Percentiles rank a stretch among this genome's conserved stretches.
These are phyloP conservation scores for Frankliniella fusca DNA, from an alignment of 2,888 invertebrate species.

Conservation along the genomic window DNA sequence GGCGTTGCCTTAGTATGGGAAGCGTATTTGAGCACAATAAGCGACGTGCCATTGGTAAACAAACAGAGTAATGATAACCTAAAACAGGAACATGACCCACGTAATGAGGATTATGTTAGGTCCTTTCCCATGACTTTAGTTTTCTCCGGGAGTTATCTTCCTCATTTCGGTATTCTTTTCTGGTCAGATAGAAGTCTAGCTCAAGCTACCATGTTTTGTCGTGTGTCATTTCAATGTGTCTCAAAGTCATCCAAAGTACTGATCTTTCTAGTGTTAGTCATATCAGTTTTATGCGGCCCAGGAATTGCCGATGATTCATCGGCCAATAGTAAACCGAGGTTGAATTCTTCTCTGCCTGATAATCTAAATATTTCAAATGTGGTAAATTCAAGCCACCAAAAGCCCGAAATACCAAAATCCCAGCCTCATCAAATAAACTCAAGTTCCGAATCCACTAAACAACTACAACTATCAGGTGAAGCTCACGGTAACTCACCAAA, in stretches of 20 bases:
- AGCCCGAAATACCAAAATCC: not conserved
- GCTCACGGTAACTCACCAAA: not conserved
- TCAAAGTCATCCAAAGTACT: not conserved
- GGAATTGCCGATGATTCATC: not conserved
- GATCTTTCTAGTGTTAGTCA: not conserved
- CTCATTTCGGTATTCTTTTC: not conserved
- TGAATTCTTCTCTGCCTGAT: not conserved
- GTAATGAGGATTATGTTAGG: not conserved
- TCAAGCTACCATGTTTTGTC: not conserved
- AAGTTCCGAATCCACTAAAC: not conserved
- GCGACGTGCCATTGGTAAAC: not conserved
- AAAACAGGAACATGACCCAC: not conserved
- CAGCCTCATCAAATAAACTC: not conserved
- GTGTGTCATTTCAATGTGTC: not conserved
- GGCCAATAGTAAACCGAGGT: not conserved
- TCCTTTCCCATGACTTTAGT: not conserved
- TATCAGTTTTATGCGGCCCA: not conserved
- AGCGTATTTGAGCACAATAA: too few relatives aligned
- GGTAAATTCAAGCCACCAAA: not conserved
- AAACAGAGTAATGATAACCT: not conserved
- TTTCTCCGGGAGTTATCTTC: not conserved
- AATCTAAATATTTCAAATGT: not conserved
- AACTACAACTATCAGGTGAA: not conserved
- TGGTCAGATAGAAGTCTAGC: not conserved
- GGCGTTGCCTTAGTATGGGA: too few relatives aligned